Evolutionary conservation across 2,797 vertebrate genomes (phyloP).

Genomic region (Sparidentex hasta): DNA sequence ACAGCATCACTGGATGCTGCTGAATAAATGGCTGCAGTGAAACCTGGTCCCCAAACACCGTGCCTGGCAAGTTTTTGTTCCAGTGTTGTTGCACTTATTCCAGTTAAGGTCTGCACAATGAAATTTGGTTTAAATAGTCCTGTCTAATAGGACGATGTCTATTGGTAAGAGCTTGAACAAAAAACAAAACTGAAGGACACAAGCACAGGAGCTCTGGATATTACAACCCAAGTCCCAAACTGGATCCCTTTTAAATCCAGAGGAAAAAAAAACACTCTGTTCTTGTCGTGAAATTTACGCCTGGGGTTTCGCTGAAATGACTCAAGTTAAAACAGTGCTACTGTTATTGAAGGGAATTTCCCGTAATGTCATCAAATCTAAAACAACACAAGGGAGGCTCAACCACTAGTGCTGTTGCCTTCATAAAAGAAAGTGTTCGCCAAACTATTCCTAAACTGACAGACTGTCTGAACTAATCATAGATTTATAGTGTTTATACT

Average conservation of each 20-base stretch:
- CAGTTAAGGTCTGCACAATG: not conserved
- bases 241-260: not conserved
- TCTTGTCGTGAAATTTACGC: not conserved
- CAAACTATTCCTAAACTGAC: not conserved
- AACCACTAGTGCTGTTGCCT: not conserved
- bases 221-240: not conserved
- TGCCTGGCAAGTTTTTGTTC: not conserved
- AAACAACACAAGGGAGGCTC: too few relatives aligned
- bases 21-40: constrained; percentile 51
- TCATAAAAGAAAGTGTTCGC: not conserved
- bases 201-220: not conserved
- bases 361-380: not conserved
- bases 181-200: not conserved
- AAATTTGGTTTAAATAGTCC: not conserved
- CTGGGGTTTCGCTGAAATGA: not conserved
- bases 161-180: not conserved
- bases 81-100: not conserved
- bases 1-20: constrained; percentile 46
- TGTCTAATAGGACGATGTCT: constrained; percentile 1
- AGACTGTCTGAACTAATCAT: not conserved
- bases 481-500: not conserved
- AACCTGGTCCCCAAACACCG: constrained; percentile 39
- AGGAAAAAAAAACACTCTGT: not conserved
- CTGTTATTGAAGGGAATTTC: not conserved
- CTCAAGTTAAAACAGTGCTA: not conserved